phyloP scores from a whole-genome alignment of 2,797 vertebrate genomes.

The Pangasius sanitwongsei region DNA sequence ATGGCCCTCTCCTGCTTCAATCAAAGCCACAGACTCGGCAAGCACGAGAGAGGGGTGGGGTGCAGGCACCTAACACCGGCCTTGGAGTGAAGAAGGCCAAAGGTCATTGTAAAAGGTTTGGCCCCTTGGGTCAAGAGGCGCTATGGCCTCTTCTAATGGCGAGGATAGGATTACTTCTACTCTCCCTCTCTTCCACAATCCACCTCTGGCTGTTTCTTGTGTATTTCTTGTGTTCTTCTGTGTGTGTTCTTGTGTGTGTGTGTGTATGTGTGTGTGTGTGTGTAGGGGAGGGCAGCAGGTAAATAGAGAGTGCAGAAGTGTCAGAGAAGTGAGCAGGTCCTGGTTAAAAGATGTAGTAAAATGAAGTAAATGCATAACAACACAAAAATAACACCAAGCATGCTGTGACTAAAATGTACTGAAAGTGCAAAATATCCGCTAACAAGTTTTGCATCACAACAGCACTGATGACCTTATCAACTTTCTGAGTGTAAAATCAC shows the following conservation, averaged over 20 bases:
- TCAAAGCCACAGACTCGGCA: slow-evolving; percentile 51
- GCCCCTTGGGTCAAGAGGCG: slow-evolving; percentile 72
- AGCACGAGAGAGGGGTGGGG: slow-evolving; percentile 41
- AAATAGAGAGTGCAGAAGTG: neutral
- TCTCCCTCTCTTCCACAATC: slow-evolving; percentile 50
- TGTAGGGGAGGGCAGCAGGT: neutral
- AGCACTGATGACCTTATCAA: neutral
- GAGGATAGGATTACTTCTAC: slow-evolving; percentile 72
- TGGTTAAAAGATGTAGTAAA: neutral
- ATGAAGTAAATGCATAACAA: neutral
- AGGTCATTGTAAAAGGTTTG: slow-evolving; percentile 79
- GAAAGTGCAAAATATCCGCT: neutral
- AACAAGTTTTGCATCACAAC: neutral
- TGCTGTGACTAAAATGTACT: neutral
- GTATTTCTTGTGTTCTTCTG: neutral
- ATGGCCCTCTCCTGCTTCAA: slow-evolving; percentile 50
- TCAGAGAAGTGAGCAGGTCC: neutral
- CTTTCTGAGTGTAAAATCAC: neutral
- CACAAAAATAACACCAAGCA: neutral
- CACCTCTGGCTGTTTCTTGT: slow-evolving; percentile 63
- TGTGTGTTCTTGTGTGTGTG: neutral
- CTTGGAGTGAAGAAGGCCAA: slow-evolving; percentile 73
- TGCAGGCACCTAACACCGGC: slow-evolving; percentile 68
- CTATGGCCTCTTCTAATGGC: slow-evolving; percentile 73
- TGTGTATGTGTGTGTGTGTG: neutral